Base-by-base conservation (phyloP, 2,888 invertebrate species). In the Melanostoma mellinum region DNA sequence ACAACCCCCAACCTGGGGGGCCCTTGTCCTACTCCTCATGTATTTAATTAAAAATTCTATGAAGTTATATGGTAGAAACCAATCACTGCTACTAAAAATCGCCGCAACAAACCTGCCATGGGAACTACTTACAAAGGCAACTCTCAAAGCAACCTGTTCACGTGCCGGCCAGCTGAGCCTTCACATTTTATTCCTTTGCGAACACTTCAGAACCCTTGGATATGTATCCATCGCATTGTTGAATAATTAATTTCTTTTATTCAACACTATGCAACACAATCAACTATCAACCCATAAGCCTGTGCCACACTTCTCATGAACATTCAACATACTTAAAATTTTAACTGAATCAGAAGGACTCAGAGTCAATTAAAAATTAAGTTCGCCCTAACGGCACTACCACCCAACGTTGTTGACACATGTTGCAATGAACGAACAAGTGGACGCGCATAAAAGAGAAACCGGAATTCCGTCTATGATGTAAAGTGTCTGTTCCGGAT, bases 341-440 rank as follows among this genome's bases (percentile, higher is more conserved):
- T 65, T 65, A 58, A 58, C 46, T 63, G 52, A 75, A 80, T 75
- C 80, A 53, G 58, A 58, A 46, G 53, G 63, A 63, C 68, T 36
- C 77, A 77, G 77, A 77, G 72, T 81, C 81, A 72, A 72, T 76
- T 76, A 61, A 72, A 79, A 68, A 53, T 2, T 58, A 38, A 40
- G 38, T 38, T 10, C 10, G 10, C 32, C 50, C 33, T 48, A 6
- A 2, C 38, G n/a, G 58, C 50, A 6, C 33, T 56, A 46, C 72
- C 67, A 58, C 73, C 48, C 60, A 48, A 32, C 42, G 56, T 30
- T 58, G 33, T 82, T 69, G 82, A 82, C 82, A 82, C 82, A 82
- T 82, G 82, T 78, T 78, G 73, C 78, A 55, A 63, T 50, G 30
- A 63, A 61, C 44, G 63, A 74, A 78, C 63, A 72, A 73, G 74